A percentile compares a stretch with the other conserved stretches of the same genome.
phyloP scores from a whole-genome alignment of 2,113 vertebrate genomes.

The Stigmatopora nigra region DNA sequence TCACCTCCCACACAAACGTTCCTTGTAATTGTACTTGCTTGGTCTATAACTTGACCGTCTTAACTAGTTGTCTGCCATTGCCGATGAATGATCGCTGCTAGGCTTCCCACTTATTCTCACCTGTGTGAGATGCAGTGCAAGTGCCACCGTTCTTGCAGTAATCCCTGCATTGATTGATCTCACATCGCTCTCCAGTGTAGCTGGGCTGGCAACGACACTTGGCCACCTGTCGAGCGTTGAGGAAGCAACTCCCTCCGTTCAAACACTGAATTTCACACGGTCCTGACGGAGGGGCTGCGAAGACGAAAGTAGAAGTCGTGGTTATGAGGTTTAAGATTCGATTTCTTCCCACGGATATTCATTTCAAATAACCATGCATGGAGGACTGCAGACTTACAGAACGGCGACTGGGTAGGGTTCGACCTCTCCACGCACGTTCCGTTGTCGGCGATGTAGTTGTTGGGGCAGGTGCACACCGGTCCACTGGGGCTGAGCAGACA shows the following conservation, averaged over 20 bases:
- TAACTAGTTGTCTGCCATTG: neutral
- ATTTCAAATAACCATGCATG: neutral
- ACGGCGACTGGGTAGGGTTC: slow-evolving; percentile 76
- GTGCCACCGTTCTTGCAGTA: slow-evolving; percentile 93
- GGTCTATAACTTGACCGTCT: neutral
- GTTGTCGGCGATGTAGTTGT: slow-evolving; percentile 83
- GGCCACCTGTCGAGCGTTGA: slow-evolving; percentile 86
- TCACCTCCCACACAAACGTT: too few species aligned
- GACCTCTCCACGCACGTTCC: slow-evolving; percentile 86
- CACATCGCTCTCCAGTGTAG: slow-evolving; percentile 85
- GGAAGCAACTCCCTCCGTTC: slow-evolving; percentile 90
- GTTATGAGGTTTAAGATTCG: neutral
- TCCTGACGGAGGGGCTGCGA: slow-evolving; percentile 76
- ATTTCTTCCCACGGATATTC: neutral
- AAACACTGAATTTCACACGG: slow-evolving; percentile 81
- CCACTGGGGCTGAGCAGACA: slow-evolving; percentile 94
- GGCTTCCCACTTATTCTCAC: slow-evolving; percentile 49
- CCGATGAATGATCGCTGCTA: too few species aligned
- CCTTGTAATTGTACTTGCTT: neutral
- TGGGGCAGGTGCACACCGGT: slow-evolving; percentile 93
- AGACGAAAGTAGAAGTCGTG: neutral
- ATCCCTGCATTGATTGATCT: slow-evolving; percentile 87
- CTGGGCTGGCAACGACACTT: slow-evolving; percentile 95
- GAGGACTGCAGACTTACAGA: slow-evolving; percentile 45
- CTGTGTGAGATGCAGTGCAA: slow-evolving; percentile 85